Evolutionary conservation across 2,113 vertebrate species (phyloP), one percentile per base, ranked within the genome.

Genomic region (Eubucco bourcierii): DNA sequence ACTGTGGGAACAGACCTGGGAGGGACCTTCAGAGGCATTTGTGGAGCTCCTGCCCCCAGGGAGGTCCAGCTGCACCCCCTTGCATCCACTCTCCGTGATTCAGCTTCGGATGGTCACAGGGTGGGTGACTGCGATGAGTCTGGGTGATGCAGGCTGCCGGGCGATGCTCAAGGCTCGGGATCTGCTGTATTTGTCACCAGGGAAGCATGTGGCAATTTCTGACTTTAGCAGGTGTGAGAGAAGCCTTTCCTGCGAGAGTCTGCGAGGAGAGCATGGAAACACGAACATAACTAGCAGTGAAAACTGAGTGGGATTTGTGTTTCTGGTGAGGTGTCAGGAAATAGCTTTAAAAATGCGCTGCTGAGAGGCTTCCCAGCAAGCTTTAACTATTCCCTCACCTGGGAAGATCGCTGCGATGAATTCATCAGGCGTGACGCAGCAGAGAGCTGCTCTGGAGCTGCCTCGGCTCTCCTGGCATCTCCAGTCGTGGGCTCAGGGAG

Each of bases 261-360:
- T 95, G 89, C 1, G 44, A 85, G 88, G 83, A 77, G 85, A 94
- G 92, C 90, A 39, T 95, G 92, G 92, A 94, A 96, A 94, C 88
- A 76, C 4, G 96, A 96, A 76, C 86, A 93, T 21, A 90, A 73
- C 85, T 75, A 90, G 91, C 91, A 94, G 89, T 4, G 72, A 94
- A 96, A 96, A 95, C 83, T 94, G 93, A 96, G 94, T 94, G 91
- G 95, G 91, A 96, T 95, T 79, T 94, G 87, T 92, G 93, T 94
- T 96, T 93, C 91, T 96, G 89, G 93, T 96, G 91, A 95, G 84
- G 79, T 86, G 90, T 94, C 91, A 91, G 93, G 95, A 96, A 95
- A 94, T 90, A 90, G 91, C 89, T 95, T 68, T 59, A 65, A 61
- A 90, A 94, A 90, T 11, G 93, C 76, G 46, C 73, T 81, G 90